A percentile compares a stretch with the other conserved stretches of the same genome.
Evolutionary conservation across 2,797 vertebrate species (phyloP).

Genomic region (Brachyrhaphis roseni): DNA sequence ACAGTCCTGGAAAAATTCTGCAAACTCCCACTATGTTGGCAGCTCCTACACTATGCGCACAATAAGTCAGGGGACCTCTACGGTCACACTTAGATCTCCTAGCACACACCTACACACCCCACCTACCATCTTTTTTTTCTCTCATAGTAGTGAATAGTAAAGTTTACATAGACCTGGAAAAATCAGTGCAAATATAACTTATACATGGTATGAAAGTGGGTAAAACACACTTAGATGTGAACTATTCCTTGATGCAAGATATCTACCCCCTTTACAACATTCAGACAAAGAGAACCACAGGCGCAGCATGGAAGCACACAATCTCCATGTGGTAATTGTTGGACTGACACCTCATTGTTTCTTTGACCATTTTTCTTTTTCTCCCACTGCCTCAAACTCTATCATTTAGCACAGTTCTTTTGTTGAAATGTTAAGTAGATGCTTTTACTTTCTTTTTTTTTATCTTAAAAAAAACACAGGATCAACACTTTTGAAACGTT

Average conservation of each 20-base stretch:
- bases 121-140: background rate
- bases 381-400: conserved; percentile 24
- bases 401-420: conserved; percentile 22
- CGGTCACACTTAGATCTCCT: conserved; percentile 23
- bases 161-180: conserved; percentile 33
- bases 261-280: conserved; percentile 24
- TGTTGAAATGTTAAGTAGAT: conserved; percentile 23
- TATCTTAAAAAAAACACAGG: conserved; percentile 23
- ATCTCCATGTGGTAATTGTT: conserved; percentile 23
- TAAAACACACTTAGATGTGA: conserved; percentile 12
- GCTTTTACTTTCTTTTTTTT: conserved; percentile 35
- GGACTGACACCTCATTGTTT: conserved; percentile 23
- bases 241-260: conserved; percentile 12
- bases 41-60: conserved; percentile 8
- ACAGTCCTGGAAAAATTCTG: background rate
- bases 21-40: conserved; percentile 18
- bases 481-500: background rate
- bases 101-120: conserved; percentile 12
- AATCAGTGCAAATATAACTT: conserved; percentile 53
- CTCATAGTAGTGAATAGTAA: conserved; percentile 32
- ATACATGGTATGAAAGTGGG: conserved; percentile 40
- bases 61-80: conserved; percentile 10
- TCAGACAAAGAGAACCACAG: conserved; percentile 21
- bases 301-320: conserved; percentile 14
- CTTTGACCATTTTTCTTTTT: conserved; percentile 40